phyloP scores from a whole-genome alignment of 1,140 invertebrate species.

The Drosophila santomea region DNA sequence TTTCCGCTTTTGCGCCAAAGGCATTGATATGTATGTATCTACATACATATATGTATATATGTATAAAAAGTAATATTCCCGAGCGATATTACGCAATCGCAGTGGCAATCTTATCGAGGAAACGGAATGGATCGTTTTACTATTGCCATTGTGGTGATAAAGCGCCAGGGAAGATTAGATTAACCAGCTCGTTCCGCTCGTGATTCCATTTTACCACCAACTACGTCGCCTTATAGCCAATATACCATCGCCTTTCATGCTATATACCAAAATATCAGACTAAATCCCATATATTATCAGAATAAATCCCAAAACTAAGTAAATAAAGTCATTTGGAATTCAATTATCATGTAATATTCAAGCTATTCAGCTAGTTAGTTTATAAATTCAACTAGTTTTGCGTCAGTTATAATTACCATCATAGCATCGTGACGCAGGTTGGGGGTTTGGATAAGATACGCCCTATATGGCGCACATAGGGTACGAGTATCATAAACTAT shows the following conservation, averaged over 20 bases:
- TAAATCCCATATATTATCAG: too few species aligned
- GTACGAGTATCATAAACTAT: conserved; percentile 6
- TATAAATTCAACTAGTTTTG: conserved; percentile 3
- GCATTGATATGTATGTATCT: too few species aligned
- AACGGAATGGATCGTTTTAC: conserved; percentile 27
- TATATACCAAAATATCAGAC: background rate
- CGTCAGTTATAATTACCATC: conserved; percentile 11
- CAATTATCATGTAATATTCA: background rate
- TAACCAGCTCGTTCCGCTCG: conserved; percentile 20
- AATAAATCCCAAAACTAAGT: too few species aligned
- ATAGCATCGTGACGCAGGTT: conserved; percentile 28
- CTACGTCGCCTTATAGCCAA: conserved; percentile 2
- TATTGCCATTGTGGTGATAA: conserved; percentile 31
- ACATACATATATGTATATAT: too few species aligned
- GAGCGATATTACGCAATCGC: conserved; percentile 22
- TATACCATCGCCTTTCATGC: background rate
- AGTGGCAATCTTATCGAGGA: conserved; percentile 40
- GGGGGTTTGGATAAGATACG: conserved; percentile 21
- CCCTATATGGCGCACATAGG: conserved; percentile 6
- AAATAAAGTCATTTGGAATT: background rate
- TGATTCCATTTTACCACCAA: conserved; percentile 11
- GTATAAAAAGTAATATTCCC: background rate
- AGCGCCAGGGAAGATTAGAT: conserved; percentile 35
- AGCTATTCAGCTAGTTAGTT: too few species aligned
- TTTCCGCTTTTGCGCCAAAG: conserved; percentile 17